Evolutionary conservation across 2,113 vertebrate species (phyloP), one percentile per base, ranked within the genome.

Genomic region (Ceuthmochares aereus): DNA sequence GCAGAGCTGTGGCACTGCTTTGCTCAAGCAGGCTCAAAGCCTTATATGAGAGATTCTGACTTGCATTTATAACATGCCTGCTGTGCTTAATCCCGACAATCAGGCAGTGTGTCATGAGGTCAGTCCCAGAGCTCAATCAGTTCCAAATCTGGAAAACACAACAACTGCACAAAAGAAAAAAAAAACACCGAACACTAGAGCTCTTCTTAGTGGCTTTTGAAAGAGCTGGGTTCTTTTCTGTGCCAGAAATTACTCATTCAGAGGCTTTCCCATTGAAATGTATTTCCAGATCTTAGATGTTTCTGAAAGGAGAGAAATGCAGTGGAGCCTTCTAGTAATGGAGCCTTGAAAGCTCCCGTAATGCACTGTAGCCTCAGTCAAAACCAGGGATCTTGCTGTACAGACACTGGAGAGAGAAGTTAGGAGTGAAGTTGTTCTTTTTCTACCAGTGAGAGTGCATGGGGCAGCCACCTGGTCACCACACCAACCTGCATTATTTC

Each of bases 171-270:
- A 43, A 26, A 72, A 30, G 47, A 47, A 47, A 47, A 47, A 52
- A 47, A 21, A 17, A 17, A 17, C 20, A 4, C 47, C 8, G 17
- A 45, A 16, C 45, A 7, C 42, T 13, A 8, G 42, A 75, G 76
- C 95, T 95, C 60, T 94, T 95, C 60, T 94, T 59, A 84, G 92
- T 74, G 85, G 90, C 89, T 87, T 97, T 87, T 93, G 83, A 95
- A 95, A 95, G 89, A 74, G 80, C 68, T 37, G 0, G 18, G 7
- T 82, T 89, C 84, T 73, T 27, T 54, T 82, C 74, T 17, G 89
- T 96, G 91, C 93, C 94, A 95, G 93, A 91, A 97, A 87, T 73
- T 40, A 64, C 84, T 84, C 91, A 84, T 95, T 95, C 94, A 91
- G 80, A 56, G 60, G 34, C 64, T 95, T 93, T 79, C 72, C 89